Base-by-base conservation (phyloP, 2,113 vertebrate species). In the Sinosuthora webbiana region DNA sequence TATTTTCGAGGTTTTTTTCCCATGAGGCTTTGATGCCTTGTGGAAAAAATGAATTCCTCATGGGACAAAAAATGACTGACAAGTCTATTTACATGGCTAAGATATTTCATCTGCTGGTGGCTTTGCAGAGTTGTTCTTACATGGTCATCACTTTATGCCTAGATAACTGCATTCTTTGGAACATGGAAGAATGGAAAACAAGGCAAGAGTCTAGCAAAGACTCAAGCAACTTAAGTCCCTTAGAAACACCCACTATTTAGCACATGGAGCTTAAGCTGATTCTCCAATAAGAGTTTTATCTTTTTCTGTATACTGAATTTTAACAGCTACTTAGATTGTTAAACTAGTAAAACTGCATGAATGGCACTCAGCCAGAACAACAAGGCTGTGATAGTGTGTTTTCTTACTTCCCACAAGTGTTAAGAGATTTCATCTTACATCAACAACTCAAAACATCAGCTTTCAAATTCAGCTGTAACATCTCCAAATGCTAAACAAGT, bases 401-500 rank as follows among this genome's bases (percentile, higher is more conserved):
- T 65, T 62, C 55, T 70, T 88, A 42, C 64, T 82, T 94, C 62
- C 41, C 33, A 10, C 12, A 67, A 59, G 19, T 30, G 33, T 62
- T 37, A 30, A 30, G 18, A 67, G 11, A 75, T 89, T 91, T 70
- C 74, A 68, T 25, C 28, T 89, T 76, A 65, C 63, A 79, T 42
- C 49, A 81, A 45, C 30, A 83, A 39, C 42, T 83, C 47, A 87
- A 83, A 92, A 84, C 44, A 78, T 15, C 22, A 71, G 49, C 53
- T 91, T 95, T 87, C 37, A 71, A n/a, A n/a, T 73, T 84, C 49
- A 82, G 45, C 62, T 87, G 69, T 6, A 11, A 64, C 20, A 71
- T 39, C 44, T 19, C 44, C 53, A 71, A 81, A 67, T 31, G 17
- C 30, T 22, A 23, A 89, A 75, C 14, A 89, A 89, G 4, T 69